Evolutionary conservation across 2,888 invertebrate genomes (phyloP).

Genomic region (Heliconius hortense): DNA sequence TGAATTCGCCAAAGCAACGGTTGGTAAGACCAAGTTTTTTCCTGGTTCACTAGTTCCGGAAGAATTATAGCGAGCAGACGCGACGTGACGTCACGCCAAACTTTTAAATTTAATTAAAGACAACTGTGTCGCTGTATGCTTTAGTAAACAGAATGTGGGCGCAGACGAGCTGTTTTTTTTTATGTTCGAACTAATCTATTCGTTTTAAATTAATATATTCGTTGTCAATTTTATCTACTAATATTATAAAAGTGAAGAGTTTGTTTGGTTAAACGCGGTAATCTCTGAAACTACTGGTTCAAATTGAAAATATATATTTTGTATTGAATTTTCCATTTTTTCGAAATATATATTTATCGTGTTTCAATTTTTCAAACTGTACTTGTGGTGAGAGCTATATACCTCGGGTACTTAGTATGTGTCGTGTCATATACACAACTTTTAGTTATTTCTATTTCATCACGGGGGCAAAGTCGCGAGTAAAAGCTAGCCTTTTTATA

Average conservation of each 20-base stretch:
- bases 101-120: constrained; percentile 79
- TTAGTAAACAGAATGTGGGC: constrained; percentile 58
- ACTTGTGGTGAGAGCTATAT: no score
- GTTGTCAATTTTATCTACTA: not conserved
- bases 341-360: no score
- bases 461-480: no score
- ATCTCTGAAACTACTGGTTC: not conserved
- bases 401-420: no score
- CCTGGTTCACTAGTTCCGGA: constrained; percentile 46
- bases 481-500: no score
- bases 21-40: constrained; percentile 40
- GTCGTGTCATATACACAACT: no score
- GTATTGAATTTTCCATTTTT: no score
- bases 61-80: constrained; percentile 53
- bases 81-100: constrained; percentile 61
- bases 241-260: not conserved
- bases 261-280: not conserved
- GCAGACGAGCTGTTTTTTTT: constrained; percentile 51
- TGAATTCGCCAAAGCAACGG: constrained; percentile 37
- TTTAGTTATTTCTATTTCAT: no score
- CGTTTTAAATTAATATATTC: not conserved
- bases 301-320: no score
- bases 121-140: constrained; percentile 63
- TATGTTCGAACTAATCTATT: not conserved
- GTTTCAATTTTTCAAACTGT: no score